Conservation (phyloP, 2,797 vertebrate species). For the Peromyscus nudipes region DNA sequence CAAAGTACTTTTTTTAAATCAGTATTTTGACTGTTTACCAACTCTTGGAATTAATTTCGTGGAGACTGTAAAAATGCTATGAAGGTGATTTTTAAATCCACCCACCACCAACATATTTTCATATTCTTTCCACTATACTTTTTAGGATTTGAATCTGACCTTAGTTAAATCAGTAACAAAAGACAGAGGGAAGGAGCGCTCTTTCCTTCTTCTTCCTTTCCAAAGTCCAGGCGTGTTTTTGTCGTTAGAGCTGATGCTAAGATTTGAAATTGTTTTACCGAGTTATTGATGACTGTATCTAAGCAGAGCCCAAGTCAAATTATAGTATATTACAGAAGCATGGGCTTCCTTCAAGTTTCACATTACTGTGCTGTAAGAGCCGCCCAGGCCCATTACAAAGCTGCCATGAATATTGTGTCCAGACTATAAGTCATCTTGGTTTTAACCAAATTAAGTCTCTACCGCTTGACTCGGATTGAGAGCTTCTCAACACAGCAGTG, state of each 20-base stretch:
- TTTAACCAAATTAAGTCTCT: conserved; percentile 84
- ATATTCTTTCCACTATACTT: neutral
- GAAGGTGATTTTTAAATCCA: neutral
- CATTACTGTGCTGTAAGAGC: conserved; percentile 71
- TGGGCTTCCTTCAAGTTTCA: conserved; percentile 76
- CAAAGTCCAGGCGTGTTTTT: neutral
- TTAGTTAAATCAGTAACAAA: conserved; percentile 61
- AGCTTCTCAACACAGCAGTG: conserved; percentile 83
- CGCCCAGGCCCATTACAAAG: conserved; percentile 73
- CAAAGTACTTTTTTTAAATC: neutral
- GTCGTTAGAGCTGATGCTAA: conserved; percentile 34
- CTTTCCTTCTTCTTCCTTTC: conserved; percentile 63
- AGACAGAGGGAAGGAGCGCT: conserved; percentile 28
- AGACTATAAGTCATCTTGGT: conserved; percentile 84
- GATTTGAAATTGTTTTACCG: conserved; percentile 79
- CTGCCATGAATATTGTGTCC: conserved; percentile 79
- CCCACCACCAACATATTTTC: neutral
- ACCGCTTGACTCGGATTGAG: conserved; percentile 81
- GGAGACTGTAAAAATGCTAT: conserved; percentile 23
- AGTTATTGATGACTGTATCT: conserved; percentile 84
- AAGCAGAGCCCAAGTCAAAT: conserved; percentile 78
- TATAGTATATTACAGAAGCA: conserved; percentile 77
- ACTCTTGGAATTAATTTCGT: conserved; percentile 41
- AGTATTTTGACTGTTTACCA: conserved; percentile 50
- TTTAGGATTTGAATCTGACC: conserved; percentile 44